A percentile compares a stretch with the other conserved stretches of the same genome.
These are phyloP conservation scores for Trinectes maculatus DNA, from an alignment of 2,113 vertebrate genomes.

Conservation along the genomic window DNA sequence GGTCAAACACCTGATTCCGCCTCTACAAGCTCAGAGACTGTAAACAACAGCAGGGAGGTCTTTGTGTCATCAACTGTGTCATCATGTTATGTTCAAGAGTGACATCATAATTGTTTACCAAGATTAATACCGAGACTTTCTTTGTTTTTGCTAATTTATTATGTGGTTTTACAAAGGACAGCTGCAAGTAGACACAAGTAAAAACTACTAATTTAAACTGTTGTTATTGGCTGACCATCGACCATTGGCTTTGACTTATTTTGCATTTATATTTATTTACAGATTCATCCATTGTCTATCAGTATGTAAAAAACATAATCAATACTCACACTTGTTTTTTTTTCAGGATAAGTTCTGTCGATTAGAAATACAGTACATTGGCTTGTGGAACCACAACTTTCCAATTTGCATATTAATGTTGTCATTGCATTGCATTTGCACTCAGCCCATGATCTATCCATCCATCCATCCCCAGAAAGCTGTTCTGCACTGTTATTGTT, in stretches of 20 bases:
- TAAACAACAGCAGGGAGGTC: conserved; percentile 17
- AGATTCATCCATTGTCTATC: not conserved
- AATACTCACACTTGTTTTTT: not conserved
- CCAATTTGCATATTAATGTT: not conserved
- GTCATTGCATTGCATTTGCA: not conserved
- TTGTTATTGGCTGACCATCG: not conserved
- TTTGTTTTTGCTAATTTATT: conserved; percentile 62
- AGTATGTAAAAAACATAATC: not conserved
- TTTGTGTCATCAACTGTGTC: conserved; percentile 39
- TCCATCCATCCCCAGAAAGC: too few species aligned
- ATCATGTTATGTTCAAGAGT: conserved; percentile 27
- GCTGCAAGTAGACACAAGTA: not conserved
- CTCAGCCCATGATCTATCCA: too few species aligned
- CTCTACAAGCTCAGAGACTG: conserved; percentile 32
- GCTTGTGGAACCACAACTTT: not conserved
- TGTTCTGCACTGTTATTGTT: not conserved
- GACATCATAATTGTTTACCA: conserved; percentile 35
- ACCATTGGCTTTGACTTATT: not conserved
- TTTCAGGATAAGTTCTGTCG: too few species aligned
- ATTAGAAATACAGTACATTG: too few species aligned
- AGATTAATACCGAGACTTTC: conserved; percentile 41
- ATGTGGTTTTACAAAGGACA: conserved; percentile 34
- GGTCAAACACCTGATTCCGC: conserved; percentile 71
- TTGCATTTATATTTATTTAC: not conserved
- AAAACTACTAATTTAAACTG: not conserved